Base-by-base conservation (phyloP, 2,113 vertebrate species). In the Heloderma charlesbogerti region DNA sequence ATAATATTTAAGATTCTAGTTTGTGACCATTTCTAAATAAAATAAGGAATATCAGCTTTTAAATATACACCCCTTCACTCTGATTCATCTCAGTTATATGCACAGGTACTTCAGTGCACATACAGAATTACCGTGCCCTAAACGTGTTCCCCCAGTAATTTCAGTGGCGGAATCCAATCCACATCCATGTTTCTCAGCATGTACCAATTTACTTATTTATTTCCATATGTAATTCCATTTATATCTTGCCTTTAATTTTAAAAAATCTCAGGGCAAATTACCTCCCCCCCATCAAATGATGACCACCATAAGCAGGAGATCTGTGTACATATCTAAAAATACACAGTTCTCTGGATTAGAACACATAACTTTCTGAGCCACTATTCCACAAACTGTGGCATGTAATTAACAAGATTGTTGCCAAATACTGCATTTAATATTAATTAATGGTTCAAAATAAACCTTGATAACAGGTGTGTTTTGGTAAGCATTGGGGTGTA, bases 21-120 rank as follows among this genome's bases (percentile, higher is more conserved):
- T 89, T 72, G 83, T 31, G 57, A 90, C 84, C 51, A n/a, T 75
- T 92, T 91, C 81, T 92, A 48, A 92, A 51, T n/a, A 74, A 87
- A 37, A 77, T 43, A 40, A 63, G 71, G 40, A 79, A 22, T 9
- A 48, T 48, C 40, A 34, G 81, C 3, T 54, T 34, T 89, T 91
- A 51, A 57, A 34, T 45, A 80, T 60, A 22, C 69, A 51, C 48
- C 48, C 48, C 40, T 10, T 43, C 40, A 45, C 29, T 43, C 43
- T 88, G 29, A 48, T 25, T n/a, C 16, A 88, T 7, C 60, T 25
- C 37, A 63, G 15, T 75, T 63, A 9, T 80, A 37, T 63, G 51
- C 7, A 9, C 43, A 48, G 45, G n/a, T 54, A 45, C 15, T 81
- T 3, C 54, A 69, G 34, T 48, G 45, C 7, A 29, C 63, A 29